These are phyloP conservation scores for Quiscalus mexicanus DNA, from an alignment of 2,113 vertebrate species.

Conservation along the genomic window DNA sequence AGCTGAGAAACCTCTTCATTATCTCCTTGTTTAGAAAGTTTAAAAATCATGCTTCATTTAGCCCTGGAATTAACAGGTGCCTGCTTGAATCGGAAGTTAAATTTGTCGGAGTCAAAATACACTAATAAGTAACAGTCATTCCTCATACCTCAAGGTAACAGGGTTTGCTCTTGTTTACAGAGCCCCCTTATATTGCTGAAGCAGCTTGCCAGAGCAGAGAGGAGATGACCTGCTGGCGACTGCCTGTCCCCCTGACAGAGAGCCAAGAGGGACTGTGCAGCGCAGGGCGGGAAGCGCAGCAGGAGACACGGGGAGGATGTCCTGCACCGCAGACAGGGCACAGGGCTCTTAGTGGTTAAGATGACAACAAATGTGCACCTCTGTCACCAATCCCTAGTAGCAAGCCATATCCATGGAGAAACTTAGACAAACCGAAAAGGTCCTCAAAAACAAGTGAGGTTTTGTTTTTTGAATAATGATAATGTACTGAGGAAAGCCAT, in stretches of 20 bases:
- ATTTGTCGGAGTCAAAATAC: not conserved
- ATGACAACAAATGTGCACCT: conserved; percentile 53
- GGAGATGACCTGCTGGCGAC: not conserved
- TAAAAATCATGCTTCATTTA: not conserved
- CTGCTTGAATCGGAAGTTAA: not conserved
- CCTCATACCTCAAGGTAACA: not conserved
- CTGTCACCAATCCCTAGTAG: conserved; percentile 14
- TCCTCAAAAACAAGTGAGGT: conserved; percentile 18
- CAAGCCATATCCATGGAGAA: conserved; percentile 19
- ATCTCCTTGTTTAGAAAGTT: not conserved
- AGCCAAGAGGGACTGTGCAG: not conserved
- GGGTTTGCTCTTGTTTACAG: not conserved
- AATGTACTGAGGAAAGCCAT: conserved; percentile 11
- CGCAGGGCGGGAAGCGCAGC: not conserved
- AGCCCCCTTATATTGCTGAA: not conserved
- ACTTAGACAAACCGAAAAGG: conserved; percentile 42
- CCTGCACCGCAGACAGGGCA: conserved; percentile 21
- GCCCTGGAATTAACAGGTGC: not conserved
- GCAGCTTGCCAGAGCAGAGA: not conserved
- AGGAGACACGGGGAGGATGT: conserved; percentile 34
- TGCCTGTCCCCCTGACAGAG: not conserved
- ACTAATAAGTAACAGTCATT: not conserved
- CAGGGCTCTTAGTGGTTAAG: conserved; percentile 33
- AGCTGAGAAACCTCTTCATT: not conserved
- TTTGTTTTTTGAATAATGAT: conserved; percentile 33